These are phyloP conservation scores for Phaethon lepturus DNA, from an alignment of 2,113 vertebrate species.

Conservation along the genomic window DNA sequence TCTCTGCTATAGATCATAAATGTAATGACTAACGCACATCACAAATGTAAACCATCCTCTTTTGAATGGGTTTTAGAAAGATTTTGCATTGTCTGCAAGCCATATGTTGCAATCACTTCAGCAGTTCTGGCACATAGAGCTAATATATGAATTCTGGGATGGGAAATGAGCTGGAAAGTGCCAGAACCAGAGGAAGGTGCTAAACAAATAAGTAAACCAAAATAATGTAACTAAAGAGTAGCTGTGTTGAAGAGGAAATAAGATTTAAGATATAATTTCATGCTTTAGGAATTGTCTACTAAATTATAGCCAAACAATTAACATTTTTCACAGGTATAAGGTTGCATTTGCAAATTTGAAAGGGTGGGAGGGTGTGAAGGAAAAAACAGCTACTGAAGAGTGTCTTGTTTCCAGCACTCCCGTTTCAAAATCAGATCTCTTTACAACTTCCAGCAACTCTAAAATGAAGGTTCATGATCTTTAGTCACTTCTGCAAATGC, in stretches of 20 bases:
- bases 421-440: neutral
- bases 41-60: neutral
- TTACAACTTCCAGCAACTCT: neutral
- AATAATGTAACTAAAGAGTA: neutral
- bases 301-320: neutral
- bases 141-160: neutral
- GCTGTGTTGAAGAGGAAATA: neutral
- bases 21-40: neutral
- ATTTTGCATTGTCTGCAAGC: neutral
- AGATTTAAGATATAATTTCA: neutral
- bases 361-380: neutral
- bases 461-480: neutral
- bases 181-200: neutral
- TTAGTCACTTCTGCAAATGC: neutral
- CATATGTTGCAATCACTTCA: neutral
- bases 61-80: neutral
- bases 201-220: neutral
- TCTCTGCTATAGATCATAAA: neutral
- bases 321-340: neutral
- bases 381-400: neutral
- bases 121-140: neutral
- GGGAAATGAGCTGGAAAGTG: neutral
- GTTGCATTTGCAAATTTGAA: neutral
- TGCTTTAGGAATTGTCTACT: neutral
- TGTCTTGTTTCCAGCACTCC: neutral